These are phyloP conservation scores for Podarcis muralis DNA, from an alignment of 2,113 vertebrate species.

Conservation along the genomic window DNA sequence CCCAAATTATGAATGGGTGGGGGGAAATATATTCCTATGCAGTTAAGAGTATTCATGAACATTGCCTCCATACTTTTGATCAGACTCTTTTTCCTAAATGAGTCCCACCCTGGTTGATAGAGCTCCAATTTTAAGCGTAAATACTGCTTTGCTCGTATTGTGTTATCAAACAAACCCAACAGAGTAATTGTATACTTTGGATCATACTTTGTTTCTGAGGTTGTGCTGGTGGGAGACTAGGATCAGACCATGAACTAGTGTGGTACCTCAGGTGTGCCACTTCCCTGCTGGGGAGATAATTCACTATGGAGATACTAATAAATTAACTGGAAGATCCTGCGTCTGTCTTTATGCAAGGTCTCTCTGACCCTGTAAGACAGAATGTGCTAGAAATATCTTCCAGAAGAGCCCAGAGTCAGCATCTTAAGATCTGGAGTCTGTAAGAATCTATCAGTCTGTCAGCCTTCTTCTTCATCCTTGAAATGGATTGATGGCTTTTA, in stretches of 20 bases:
- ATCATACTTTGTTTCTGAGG: background rate
- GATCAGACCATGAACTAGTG: background rate
- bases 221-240: background rate
- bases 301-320: background rate
- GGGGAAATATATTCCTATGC: background rate
- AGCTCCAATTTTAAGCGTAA: background rate
- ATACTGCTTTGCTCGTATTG: background rate
- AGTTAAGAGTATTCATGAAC: background rate
- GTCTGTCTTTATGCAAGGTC: background rate
- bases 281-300: background rate
- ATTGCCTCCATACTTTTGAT: background rate
- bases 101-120: background rate
- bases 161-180: background rate
- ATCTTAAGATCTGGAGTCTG: background rate
- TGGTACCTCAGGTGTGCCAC: background rate
- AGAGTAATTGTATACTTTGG: no score
- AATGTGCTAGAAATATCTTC: background rate
- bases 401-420: background rate
- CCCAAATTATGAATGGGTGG: background rate
- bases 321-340: background rate
- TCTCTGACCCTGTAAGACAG: background rate
- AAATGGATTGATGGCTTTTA: constrained; percentile 2
- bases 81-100: background rate
- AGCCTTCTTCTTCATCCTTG: background rate
- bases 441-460: background rate